These are phyloP conservation scores for Muschampia plurimacula DNA, from an alignment of 2,888 invertebrate species.

Conservation along the genomic window DNA sequence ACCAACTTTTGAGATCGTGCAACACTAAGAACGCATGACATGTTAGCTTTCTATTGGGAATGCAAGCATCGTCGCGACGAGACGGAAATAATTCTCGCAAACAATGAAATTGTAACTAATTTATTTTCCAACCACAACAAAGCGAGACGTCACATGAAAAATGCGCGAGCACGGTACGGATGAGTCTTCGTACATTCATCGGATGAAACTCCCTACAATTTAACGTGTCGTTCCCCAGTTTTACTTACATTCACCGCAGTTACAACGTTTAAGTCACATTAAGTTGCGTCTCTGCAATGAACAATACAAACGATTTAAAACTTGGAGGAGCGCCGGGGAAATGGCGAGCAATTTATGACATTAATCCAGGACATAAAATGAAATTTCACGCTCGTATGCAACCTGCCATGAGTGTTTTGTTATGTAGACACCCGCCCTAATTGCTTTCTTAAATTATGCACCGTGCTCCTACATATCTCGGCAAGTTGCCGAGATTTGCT, in stretches of 20 bases:
- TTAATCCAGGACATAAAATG: conserved; percentile 73
- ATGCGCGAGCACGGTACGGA: conserved; percentile 69
- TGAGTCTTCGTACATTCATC: conserved; percentile 77
- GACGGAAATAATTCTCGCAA: conserved; percentile 74
- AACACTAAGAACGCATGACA: conserved; percentile 26
- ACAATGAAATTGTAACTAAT: conserved; percentile 85
- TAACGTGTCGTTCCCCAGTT: conserved; percentile 70
- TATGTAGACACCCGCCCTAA: conserved; percentile 62
- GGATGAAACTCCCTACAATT: conserved; percentile 66
- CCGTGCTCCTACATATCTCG: conserved; percentile 11
- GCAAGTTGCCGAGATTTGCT: conserved; percentile 31
- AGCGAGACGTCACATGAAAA: conserved; percentile 85
- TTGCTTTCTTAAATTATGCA: conserved; percentile 61
- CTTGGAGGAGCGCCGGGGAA: conserved; percentile 60
- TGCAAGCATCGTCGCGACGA: conserved; percentile 43
- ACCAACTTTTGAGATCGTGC: conserved; percentile 23
- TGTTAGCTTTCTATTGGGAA: conserved; percentile 39
- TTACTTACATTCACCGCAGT: conserved; percentile 62
- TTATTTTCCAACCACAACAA: conserved; percentile 84
- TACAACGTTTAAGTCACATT: conserved; percentile 76
- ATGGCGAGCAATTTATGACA: conserved; percentile 72
- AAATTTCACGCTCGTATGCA: conserved; percentile 68
- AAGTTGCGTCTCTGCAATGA: conserved; percentile 67
- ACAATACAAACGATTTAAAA: conserved; percentile 76
- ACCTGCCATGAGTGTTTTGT: conserved; percentile 59